phyloP scores from a whole-genome alignment of 2,888 invertebrate genomes.

The Uropetala carovei region DNA sequence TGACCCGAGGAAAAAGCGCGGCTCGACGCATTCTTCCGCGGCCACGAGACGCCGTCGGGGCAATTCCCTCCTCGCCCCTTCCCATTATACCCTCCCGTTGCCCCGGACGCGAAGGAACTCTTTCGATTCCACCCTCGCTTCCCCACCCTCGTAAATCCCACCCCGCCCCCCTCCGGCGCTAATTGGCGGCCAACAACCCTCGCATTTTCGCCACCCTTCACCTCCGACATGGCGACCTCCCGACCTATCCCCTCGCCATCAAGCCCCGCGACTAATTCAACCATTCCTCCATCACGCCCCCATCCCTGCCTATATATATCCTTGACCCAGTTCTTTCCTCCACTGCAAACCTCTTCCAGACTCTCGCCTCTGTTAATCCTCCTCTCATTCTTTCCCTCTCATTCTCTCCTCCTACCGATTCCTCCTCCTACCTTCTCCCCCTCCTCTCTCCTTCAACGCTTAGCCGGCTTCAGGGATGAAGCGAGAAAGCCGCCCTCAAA shows the following conservation, averaged over 20 bases:
- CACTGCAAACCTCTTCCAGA: slow-evolving; percentile 15
- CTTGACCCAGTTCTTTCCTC: slow-evolving; percentile 19
- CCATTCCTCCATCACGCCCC: not conserved
- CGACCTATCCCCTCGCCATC: no score
- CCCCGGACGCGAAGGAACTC: not conserved
- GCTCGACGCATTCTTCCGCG: not conserved
- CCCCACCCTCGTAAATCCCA: not conserved
- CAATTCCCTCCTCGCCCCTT: not conserved
- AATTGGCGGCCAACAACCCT: not conserved
- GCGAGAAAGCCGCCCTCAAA: slow-evolving; percentile 17
- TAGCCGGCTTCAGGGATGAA: not conserved
- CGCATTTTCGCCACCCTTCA: no score
- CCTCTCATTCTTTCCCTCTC: not conserved
- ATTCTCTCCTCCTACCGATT: no score
- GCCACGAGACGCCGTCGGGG: not conserved
- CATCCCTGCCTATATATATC: not conserved
- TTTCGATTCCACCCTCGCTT: not conserved
- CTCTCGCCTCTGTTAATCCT: slow-evolving; percentile 13
- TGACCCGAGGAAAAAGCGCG: no score
- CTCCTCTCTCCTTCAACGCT: no score
- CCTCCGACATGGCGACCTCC: no score
- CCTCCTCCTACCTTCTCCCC: no score
- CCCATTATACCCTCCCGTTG: no score
- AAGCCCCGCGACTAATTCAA: no score
- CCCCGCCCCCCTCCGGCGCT: not conserved